A percentile compares a stretch with the other conserved stretches of the same genome.
Evolutionary conservation across 2,113 vertebrate genomes (phyloP).

Genomic region (Lampris incognitus): DNA sequence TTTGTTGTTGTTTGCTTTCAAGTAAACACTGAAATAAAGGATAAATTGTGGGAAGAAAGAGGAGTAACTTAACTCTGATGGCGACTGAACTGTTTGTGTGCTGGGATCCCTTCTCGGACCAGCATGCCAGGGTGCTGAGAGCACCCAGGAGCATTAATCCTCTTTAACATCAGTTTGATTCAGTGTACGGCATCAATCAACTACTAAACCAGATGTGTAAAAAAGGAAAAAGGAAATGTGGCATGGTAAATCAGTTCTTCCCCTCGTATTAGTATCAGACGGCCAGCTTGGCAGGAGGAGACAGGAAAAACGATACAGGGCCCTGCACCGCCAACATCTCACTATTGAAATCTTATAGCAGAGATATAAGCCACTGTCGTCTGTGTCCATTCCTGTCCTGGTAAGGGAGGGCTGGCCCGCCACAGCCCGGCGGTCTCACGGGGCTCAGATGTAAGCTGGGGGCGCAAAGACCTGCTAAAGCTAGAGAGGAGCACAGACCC

Average conservation of each 20-base stretch:
- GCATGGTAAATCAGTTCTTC: conserved; percentile 16
- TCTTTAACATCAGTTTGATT: conserved; percentile 35
- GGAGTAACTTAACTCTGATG: background rate
- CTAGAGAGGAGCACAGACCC: no score
- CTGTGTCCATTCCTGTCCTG: conserved; percentile 11
- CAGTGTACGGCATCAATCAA: conserved; percentile 32
- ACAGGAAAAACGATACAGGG: conserved; percentile 36
- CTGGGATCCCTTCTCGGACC: background rate
- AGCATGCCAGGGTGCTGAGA: no score
- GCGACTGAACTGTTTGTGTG: background rate
- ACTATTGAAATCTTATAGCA: conserved; percentile 45
- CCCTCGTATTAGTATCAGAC: conserved; percentile 19
- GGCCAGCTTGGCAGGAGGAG: conserved; percentile 37
- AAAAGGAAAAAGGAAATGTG: conserved; percentile 17
- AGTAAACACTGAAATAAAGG: no score
- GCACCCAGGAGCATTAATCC: background rate
- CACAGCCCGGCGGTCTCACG: background rate
- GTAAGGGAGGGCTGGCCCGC: background rate
- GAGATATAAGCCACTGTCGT: conserved; percentile 14
- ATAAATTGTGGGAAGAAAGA: no score
- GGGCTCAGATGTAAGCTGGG: background rate
- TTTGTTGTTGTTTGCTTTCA: no score
- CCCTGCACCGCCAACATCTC: conserved; percentile 45
- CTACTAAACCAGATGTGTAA: conserved; percentile 42
- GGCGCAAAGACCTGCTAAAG: background rate